Evolutionary conservation across 2,888 invertebrate genomes (phyloP), one percentile per base, ranked within the genome.

Genomic region (Rhagophthalmus giganteus): DNA sequence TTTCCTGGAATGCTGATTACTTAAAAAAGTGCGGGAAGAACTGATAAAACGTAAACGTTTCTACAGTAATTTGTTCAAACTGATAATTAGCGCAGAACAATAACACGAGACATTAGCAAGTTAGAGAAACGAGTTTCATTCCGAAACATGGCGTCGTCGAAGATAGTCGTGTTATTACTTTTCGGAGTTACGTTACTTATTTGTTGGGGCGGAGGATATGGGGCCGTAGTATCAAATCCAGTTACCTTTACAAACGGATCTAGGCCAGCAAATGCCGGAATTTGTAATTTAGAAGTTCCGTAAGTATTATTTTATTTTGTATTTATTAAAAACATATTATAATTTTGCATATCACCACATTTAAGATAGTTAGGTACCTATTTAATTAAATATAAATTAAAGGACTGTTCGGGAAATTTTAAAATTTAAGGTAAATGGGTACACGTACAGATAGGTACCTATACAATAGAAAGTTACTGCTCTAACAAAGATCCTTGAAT

Each of bases 211-310:
- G 3, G 3, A 7, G 20, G 20, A 7, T 7, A 5, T 5, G 20
- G 20, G 3, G 20, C 20, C 7, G 20, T 20, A 5, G 20, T 20
- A 5, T 7, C 20, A 5, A 20, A 20, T 13, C n/a, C 15, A 12
- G 33, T 30, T 32, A 31, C 25, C 1, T 34, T 33, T 9, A 45
- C 39, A 2, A 47, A 40, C 28, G 15, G 25, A 14, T 28, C 46
- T 7, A 10, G 28, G 13, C 42, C 48, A 2, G 14, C 20, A 12
- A 38, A 27, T 13, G 34, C 68, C 32, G 85, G 84, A 42, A 78
- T 84, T 2, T 86, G 85, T 65, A 79, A 79, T 57, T 76, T 79
- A 26, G 83, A 83, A 78, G 80, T 85, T 1, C 83, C 82, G 85
- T 86, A 73, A 81, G 85, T 81, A 65, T 31, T 9, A 45, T 34